Evolutionary conservation across 2,797 vertebrate genomes (phyloP).

Genomic region (Urosaurus nigricauda): DNA sequence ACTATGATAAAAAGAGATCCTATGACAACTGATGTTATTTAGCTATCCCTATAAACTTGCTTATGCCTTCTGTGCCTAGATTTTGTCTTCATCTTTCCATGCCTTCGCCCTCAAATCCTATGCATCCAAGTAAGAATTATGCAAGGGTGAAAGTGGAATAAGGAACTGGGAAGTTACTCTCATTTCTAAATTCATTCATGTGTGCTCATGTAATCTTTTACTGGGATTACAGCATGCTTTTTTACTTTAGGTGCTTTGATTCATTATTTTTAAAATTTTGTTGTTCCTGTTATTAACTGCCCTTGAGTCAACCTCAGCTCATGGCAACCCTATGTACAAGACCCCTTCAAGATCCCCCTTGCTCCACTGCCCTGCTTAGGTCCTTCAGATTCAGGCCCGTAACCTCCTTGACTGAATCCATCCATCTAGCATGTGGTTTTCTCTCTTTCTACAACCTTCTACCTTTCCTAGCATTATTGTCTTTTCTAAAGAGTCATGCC

Average conservation of each 20-base stretch:
- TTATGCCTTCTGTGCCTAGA: neutral
- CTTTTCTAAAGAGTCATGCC: too few relatives aligned
- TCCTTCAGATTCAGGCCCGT: too few relatives aligned
- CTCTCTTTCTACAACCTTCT: too few relatives aligned
- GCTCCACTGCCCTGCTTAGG: too few relatives aligned
- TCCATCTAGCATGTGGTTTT: too few relatives aligned
- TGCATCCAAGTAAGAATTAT: neutral
- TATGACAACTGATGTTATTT: constrained; percentile 1
- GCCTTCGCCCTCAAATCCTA: neutral
- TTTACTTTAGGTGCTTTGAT: neutral
- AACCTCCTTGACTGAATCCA: too few relatives aligned
- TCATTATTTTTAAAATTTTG: too few relatives aligned
- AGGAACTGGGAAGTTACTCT: neutral
- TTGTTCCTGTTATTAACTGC: too few relatives aligned
- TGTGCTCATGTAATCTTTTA: neutral
- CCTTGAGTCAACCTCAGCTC: too few relatives aligned
- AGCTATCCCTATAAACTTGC: neutral
- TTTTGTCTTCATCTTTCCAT: constrained; percentile 2
- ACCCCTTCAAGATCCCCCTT: too few relatives aligned
- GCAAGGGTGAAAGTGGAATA: neutral
- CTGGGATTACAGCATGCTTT: neutral
- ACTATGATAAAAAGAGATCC: constrained; percentile 9
- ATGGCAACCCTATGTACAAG: too few relatives aligned
- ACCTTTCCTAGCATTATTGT: too few relatives aligned
- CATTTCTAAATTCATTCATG: neutral